phyloP scores from a whole-genome alignment of 2,797 vertebrate genomes.

The Microctenopoma stevenorrisi region DNA sequence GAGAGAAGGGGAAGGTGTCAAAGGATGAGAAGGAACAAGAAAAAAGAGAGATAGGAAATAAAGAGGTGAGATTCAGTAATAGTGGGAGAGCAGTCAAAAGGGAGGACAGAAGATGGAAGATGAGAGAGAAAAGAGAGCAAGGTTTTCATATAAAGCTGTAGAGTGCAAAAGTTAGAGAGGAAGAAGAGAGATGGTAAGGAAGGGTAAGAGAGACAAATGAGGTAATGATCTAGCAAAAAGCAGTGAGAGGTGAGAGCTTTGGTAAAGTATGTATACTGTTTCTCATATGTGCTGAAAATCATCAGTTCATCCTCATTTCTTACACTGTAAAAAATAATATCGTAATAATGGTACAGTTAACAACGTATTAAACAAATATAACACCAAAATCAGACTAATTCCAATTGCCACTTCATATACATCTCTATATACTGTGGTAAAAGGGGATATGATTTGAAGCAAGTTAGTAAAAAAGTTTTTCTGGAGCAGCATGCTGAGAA shows the following conservation, averaged over 20 bases:
- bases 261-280: slow-evolving; percentile 26
- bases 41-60: slow-evolving; percentile 35
- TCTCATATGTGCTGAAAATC: slow-evolving; percentile 21
- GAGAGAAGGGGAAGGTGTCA: slow-evolving; percentile 16
- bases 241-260: slow-evolving; percentile 20
- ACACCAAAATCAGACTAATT: too few relatives aligned
- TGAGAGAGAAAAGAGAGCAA: slow-evolving; percentile 36
- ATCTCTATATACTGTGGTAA: too few relatives aligned
- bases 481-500: too few relatives aligned
- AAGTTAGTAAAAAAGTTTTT: too few relatives aligned
- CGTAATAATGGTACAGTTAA: too few relatives aligned
- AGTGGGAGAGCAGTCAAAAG: slow-evolving; percentile 21
- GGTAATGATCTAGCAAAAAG: slow-evolving; percentile 60
- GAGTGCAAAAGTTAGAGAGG: slow-evolving; percentile 25
- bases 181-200: slow-evolving; percentile 30
- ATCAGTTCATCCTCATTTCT: slow-evolving; percentile 4
- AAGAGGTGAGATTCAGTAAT: slow-evolving; percentile 42
- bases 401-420: too few relatives aligned
- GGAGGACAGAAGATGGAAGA: slow-evolving; percentile 35
- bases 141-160: slow-evolving; percentile 27
- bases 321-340: too few relatives aligned
- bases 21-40: slow-evolving; percentile 30
- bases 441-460: too few relatives aligned
- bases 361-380: too few relatives aligned
- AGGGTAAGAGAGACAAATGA: slow-evolving; percentile 47